Evolutionary conservation across 2,113 vertebrate species (phyloP), one percentile per base, ranked within the genome.

Genomic region (Dolichallabes microphthalmus): DNA sequence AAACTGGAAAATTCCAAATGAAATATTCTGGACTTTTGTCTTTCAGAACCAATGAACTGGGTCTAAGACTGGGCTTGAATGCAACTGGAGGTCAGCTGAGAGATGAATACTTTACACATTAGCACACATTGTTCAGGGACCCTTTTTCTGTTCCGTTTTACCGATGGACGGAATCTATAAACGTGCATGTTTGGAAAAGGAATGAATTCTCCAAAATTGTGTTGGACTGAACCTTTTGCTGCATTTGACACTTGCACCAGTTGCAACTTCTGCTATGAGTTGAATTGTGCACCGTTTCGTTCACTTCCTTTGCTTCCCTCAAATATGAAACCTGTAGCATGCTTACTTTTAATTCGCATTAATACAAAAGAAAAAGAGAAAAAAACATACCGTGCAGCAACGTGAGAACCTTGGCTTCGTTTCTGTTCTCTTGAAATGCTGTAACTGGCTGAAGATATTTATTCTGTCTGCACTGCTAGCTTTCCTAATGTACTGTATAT

Each of bases 401-500:
- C 87, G 80, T 74, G 78, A 63, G 69, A 84, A 86, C 58, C 35
- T 82, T 39, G 61, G 73, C 64, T 84, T 86, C 45, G 19, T 60
- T 74, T 83, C 22, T 61, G 27, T 86, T 86, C 68, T 85, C 52
- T 60, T 86, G 25, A 90, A 83, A 83, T 69, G 82, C 84, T 88
- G 32, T 83, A 71, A 84, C 35, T 45, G 22, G 82, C 80, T 87
- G 81, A 88, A 66, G 53, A 84, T 88, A 88, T 85, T 80, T 87
- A 87, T 83, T 66, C 84, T 85, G 87, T 82, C 85, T 86, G 74
- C 35, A 82, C 73, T 53, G 83, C 78, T 82, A 58, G 86, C 83
- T 71, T 71, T 83, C 74, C 11, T 68, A 82, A 32, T 90, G 86
- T 35, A 35, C 32, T 35, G 32, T 87, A 83, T 82, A 84, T 79